Percentiles rank a stretch among this genome's conserved stretches.
phyloP scores from a whole-genome alignment of 2,888 invertebrate genomes.

The Heliconius charithonia region DNA sequence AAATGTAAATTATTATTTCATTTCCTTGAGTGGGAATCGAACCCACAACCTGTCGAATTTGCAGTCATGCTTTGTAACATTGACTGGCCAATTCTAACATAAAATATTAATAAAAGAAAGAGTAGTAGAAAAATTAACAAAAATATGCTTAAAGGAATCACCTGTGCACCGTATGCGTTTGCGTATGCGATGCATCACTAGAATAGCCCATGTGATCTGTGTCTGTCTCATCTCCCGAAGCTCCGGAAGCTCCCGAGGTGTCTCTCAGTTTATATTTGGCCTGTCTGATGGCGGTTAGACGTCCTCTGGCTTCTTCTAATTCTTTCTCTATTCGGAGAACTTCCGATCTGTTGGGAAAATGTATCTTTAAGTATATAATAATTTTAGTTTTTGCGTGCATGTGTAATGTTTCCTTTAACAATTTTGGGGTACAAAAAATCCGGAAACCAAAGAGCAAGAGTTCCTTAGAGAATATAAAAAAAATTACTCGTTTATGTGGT shows the following conservation, averaged over 20 bases:
- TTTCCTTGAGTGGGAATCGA: too few relatives aligned
- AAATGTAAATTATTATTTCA: too few relatives aligned
- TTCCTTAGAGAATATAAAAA: too few relatives aligned
- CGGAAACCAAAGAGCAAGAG: too few relatives aligned
- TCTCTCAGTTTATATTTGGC: conserved; percentile 93
- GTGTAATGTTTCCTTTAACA: neutral
- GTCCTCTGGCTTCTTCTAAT: conserved; percentile 94
- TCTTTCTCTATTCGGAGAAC: conserved; percentile 97
- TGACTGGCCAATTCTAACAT: too few relatives aligned
- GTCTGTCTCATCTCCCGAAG: conserved; percentile 87
- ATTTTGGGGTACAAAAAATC: too few relatives aligned
- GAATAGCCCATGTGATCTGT: conserved; percentile 70
- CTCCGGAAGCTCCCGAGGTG: conserved; percentile 84
- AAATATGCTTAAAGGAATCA: neutral
- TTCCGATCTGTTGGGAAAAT: conserved; percentile 84
- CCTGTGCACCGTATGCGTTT: conserved; percentile 29
- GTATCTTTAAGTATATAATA: neutral
- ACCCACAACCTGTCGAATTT: too few relatives aligned
- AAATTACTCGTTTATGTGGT: too few relatives aligned
- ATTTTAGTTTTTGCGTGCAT: neutral
- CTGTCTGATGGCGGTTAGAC: conserved; percentile 95
- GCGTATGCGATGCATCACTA: conserved; percentile 46
- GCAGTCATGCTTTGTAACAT: too few relatives aligned
- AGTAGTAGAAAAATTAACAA: neutral
- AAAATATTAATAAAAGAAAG: too few relatives aligned